These are phyloP conservation scores for Drosophila repleta DNA, from an alignment of 1,140 invertebrate genomes.

Conservation along the genomic window DNA sequence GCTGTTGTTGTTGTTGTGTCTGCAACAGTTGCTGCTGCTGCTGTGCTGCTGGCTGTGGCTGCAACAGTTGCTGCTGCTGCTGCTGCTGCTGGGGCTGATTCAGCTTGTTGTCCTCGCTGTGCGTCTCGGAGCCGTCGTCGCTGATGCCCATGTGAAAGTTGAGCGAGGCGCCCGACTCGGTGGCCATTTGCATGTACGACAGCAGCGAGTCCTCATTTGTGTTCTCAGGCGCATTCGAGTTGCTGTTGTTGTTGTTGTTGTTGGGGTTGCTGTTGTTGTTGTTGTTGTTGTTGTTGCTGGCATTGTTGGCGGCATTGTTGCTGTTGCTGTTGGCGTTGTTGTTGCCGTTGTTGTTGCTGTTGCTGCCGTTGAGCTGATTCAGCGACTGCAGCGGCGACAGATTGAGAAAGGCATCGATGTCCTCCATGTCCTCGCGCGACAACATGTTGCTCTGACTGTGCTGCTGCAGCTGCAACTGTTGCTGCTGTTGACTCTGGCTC, in stretches of 20 bases:
- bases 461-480: conserved; percentile 44
- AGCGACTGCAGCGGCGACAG: conserved; percentile 70
- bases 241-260: conserved; percentile 56
- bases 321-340: conserved; percentile 21
- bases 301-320: conserved; percentile 44
- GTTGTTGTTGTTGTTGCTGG: conserved; percentile 32
- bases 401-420: conserved; percentile 76
- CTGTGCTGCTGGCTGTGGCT: conserved; percentile 37
- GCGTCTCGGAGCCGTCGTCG: conserved; percentile 69
- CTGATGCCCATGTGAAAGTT: conserved; percentile 81
- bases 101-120: conserved; percentile 69
- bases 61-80: conserved; percentile 51
- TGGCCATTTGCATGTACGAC: conserved; percentile 79
- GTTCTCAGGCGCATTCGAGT: conserved; percentile 55
- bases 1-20: conserved; percentile 37
- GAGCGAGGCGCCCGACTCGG: conserved; percentile 72
- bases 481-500: conserved; percentile 40
- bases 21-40: conserved; percentile 52
- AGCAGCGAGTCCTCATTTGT: conserved; percentile 76
- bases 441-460: conserved; percentile 50
- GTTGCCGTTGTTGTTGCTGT: conserved; percentile 30
- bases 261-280: conserved; percentile 43
- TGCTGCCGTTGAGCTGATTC: conserved; percentile 40
- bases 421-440: conserved; percentile 68
- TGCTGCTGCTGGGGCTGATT: conserved; percentile 35